Evolutionary conservation across 2,888 invertebrate genomes (phyloP).

Genomic region (Callyntrura guangdongensis): DNA sequence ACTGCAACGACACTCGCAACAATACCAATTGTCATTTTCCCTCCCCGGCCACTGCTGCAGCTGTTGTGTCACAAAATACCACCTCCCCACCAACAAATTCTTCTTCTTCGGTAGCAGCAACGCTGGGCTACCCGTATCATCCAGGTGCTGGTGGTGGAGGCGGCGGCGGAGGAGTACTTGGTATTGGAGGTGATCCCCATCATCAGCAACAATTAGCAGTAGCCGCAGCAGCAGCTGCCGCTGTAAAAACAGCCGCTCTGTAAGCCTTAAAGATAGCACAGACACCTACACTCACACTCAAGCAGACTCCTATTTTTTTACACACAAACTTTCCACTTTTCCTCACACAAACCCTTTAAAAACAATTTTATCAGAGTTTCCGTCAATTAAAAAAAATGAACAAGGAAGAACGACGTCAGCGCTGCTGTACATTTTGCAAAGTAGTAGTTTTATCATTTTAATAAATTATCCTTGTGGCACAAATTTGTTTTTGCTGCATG

Average conservation of each 20-base stretch:
- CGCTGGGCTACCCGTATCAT: constrained; percentile 76
- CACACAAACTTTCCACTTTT: constrained; percentile 1
- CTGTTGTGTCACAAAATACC: neutral
- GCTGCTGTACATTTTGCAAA: constrained; percentile 24
- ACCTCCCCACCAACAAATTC: constrained; percentile 7
- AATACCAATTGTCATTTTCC: constrained; percentile 4
- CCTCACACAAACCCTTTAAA: constrained; percentile 6
- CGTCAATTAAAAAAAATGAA: neutral
- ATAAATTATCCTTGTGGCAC: constrained; percentile 16
- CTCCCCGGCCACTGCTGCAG: neutral
- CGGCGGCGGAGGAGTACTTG: constrained; percentile 45
- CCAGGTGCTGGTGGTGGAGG: constrained; percentile 67
- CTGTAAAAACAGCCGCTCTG: constrained; percentile 73
- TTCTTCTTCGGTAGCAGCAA: constrained; percentile 57
- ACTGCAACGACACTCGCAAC: constrained; percentile 23
- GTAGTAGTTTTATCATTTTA: neutral
- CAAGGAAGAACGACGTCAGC: too few relatives aligned
- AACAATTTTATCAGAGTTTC: neutral
- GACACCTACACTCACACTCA: constrained; percentile 1
- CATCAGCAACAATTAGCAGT: constrained; percentile 76
- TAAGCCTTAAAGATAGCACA: constrained; percentile 77
- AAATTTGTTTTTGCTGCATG: constrained; percentile 35
- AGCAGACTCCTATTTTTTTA: neutral
- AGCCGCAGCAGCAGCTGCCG: constrained; percentile 74
- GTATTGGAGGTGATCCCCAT: constrained; percentile 38